phyloP scores from a whole-genome alignment of 1,140 invertebrate species.

The Papilio dardanus region DNA sequence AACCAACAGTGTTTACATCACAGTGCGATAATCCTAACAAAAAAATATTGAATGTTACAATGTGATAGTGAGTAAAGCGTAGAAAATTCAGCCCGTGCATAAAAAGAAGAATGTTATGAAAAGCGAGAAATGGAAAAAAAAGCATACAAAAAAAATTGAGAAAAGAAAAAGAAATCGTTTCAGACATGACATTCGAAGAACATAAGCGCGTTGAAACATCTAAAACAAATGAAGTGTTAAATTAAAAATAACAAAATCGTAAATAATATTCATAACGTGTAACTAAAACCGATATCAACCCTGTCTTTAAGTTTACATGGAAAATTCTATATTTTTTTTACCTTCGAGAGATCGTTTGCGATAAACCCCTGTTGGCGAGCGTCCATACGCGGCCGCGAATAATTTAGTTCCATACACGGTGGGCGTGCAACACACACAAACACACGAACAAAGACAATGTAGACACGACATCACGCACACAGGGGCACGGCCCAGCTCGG shows the following conservation, averaged over 20 bases:
- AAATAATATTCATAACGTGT: constrained; percentile 50
- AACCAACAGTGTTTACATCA: constrained; percentile 62
- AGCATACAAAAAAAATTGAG: constrained; percentile 78
- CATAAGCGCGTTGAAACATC: constrained; percentile 40
- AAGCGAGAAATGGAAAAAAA: constrained; percentile 78
- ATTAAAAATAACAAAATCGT: background rate
- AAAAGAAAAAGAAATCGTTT: constrained; percentile 58
- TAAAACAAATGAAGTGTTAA: constrained; percentile 44
- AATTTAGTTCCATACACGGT: constrained; percentile 79
- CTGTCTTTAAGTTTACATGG: constrained; percentile 68
- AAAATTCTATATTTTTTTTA: constrained; percentile 83
- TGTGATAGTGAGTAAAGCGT: constrained; percentile 76
- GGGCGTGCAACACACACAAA: constrained; percentile 84
- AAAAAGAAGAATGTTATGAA: constrained; percentile 77
- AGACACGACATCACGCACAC: constrained; percentile 81
- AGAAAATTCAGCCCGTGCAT: constrained; percentile 80
- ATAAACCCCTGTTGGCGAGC: constrained; percentile 90
- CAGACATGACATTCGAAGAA: constrained; percentile 47
- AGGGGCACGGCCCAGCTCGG: constrained; percentile 73
- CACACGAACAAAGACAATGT: constrained; percentile 83
- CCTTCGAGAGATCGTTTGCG: constrained; percentile 96
- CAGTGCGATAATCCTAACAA: constrained; percentile 67
- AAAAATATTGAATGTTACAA: constrained; percentile 72
- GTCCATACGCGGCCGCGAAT: constrained; percentile 74
- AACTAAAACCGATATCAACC: constrained; percentile 73